Evolutionary conservation across 2,888 invertebrate genomes (phyloP).

Genomic region (Athripsodes cinereus): DNA sequence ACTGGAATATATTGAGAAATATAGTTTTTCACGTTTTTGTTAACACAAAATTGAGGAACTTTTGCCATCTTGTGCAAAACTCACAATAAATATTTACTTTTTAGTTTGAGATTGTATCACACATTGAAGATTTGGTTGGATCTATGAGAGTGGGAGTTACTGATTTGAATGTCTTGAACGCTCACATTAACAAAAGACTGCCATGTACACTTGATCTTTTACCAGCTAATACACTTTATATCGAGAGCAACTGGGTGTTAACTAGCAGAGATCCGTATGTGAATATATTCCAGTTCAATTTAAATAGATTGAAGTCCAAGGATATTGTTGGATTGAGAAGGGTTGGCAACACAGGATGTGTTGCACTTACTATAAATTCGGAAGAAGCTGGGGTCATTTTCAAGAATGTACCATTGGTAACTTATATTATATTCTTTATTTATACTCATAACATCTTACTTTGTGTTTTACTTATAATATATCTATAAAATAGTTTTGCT

Average conservation of each 20-base stretch:
- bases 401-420: slow-evolving; percentile 70
- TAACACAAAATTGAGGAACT: too few species aligned
- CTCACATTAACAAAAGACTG: slow-evolving; percentile 58
- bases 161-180: slow-evolving; percentile 57
- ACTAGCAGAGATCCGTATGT: background rate
- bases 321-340: slow-evolving; percentile 31
- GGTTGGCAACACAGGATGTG: slow-evolving; percentile 38
- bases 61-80: too few species aligned
- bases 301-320: slow-evolving; percentile 29
- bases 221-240: slow-evolving; percentile 64
- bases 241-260: slow-evolving; percentile 46
- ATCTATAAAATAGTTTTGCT: too few species aligned
- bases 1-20: too few species aligned
- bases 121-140: slow-evolving; percentile 62
- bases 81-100: slow-evolving; percentile 1
- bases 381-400: slow-evolving; percentile 74
- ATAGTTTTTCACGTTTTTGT: too few species aligned
- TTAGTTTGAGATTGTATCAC: slow-evolving; percentile 54
- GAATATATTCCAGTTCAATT: background rate
- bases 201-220: slow-evolving; percentile 59
- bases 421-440: too few species aligned
- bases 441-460: too few species aligned
- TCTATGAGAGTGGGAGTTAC: slow-evolving; percentile 76
- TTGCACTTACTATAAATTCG: slow-evolving; percentile 80
- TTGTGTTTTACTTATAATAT: too few species aligned